Percentiles rank a stretch among this genome's conserved stretches.
These are phyloP conservation scores for Holacanthella duospinosa DNA, from an alignment of 2,888 invertebrate species.

Conservation along the genomic window DNA sequence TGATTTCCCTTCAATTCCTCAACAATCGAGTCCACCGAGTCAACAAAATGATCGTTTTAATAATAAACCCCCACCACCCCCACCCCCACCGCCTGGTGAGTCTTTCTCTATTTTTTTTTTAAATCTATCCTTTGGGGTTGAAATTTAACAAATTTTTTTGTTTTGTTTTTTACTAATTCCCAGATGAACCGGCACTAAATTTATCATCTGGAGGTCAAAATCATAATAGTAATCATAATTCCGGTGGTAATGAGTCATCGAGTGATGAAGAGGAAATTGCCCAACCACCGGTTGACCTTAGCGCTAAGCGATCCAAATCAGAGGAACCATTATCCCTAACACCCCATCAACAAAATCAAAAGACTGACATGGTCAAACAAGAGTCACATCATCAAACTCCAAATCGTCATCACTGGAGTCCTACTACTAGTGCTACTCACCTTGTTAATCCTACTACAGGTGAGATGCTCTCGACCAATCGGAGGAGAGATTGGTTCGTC, in stretches of 20 bases:
- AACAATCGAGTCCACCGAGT: slow-evolving; percentile 13
- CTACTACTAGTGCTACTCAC: slow-evolving; percentile 54
- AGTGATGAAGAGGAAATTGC: slow-evolving; percentile 6
- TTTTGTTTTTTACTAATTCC: background rate
- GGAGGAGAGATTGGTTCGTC: background rate
- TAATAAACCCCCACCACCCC: slow-evolving; percentile 11
- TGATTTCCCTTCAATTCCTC: slow-evolving; percentile 31
- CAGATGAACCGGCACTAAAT: slow-evolving; percentile 3
- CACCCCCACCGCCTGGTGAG: slow-evolving; percentile 2
- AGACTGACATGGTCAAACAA: slow-evolving; percentile 1
- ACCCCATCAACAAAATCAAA: background rate
- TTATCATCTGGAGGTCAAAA: background rate
- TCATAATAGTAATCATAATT: background rate
- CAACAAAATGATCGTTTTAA: slow-evolving; percentile 1
- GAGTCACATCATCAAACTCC: background rate
- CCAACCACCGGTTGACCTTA: slow-evolving; percentile 20
- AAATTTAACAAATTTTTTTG: background rate
- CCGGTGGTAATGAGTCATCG: background rate
- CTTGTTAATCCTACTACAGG: slow-evolving; percentile 78
- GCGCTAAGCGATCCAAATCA: slow-evolving; percentile 13
- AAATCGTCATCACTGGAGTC: slow-evolving; percentile 8
- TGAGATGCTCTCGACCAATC: slow-evolving; percentile 13
- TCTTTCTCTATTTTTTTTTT: background rate
- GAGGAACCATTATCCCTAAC: background rate
- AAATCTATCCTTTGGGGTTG: too few relatives aligned